Base-by-base conservation (phyloP, 1,140 invertebrate genomes). In the Bicyclus anynana region DNA sequence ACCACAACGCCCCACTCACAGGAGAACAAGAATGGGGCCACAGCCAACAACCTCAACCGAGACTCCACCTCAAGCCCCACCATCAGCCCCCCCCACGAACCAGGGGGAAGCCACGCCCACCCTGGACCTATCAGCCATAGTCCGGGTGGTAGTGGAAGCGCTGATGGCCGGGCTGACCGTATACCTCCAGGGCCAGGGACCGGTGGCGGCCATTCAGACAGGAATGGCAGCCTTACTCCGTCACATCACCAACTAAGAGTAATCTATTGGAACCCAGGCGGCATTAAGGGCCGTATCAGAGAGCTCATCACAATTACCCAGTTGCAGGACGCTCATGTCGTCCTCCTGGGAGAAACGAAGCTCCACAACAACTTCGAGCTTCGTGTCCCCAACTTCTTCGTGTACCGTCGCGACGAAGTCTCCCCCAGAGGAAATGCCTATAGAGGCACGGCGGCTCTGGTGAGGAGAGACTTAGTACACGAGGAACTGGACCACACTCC, bases 381-480 rank as follows among this genome's bases (percentile, higher is more conserved):
- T 10, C 26, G 29, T 6, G 10, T 49, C 1, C 55, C 47, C 12
- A 51, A 51, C 16, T 58, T 26, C 37, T 23, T 29, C 35, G 40
- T 44, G 16, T 59, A 51, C 14, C 48, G 56, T 3, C 48, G 49
- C 2, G 58, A 60, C 58, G 23, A 60, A 20, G 44, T 51, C 17
- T 46, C 48, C 1, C 56, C 56, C 13, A 26, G 17, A 6, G 56
- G 48, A 9, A 12, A 2, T 6, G n/a, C 48, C 12, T 60, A 48
- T 17, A 47, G 51, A 42, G 46, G 29, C 4, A 48, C 16, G 9
- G 46, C 33, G 10, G 51, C 20, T 12, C 51, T 47, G 3, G 50
- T 46, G 2, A 33, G 53, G 42, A 10, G 53, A 27, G 46, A 47
- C 27, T 12, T 57, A 2, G 21, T 59, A 37, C 49, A 53, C 29